phyloP scores from a whole-genome alignment of 2,797 vertebrate species.

The Siniperca obscura region DNA sequence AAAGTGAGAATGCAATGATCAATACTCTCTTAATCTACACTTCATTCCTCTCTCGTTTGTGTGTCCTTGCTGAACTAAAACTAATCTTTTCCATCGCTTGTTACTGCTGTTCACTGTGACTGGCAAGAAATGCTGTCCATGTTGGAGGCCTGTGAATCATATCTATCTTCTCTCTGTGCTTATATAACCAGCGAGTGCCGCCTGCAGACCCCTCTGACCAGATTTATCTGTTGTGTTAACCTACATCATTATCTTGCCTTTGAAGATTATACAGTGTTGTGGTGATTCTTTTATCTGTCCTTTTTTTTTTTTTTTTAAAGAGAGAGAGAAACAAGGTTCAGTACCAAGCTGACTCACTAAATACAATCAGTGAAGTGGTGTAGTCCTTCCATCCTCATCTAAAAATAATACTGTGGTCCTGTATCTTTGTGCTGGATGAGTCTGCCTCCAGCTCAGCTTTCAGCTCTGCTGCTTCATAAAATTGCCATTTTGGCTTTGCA shows the following conservation, averaged over 20 bases:
- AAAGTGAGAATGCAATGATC: neutral
- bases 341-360: conserved; percentile 22
- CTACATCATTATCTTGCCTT: conserved; percentile 48
- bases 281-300: conserved; percentile 28
- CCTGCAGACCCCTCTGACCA: conserved; percentile 56
- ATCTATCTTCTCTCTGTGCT: conserved; percentile 62
- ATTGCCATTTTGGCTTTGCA: conserved; percentile 59
- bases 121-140: conserved; percentile 45
- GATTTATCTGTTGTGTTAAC: conserved; percentile 66
- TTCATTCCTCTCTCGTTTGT: neutral
- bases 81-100: neutral
- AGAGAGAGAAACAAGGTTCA: neutral
- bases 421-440: conserved; percentile 39
- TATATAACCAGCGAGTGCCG: conserved; percentile 69
- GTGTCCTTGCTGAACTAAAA: neutral
- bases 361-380: conserved; percentile 27
- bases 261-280: conserved; percentile 37
- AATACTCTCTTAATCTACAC: conserved; percentile 4
- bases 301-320: neutral
- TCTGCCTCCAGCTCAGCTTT: conserved; percentile 37
- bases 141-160: conserved; percentile 69
- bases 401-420: conserved; percentile 57
- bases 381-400: conserved; percentile 37
- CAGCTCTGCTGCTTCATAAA: conserved; percentile 58
- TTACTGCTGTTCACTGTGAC: conserved; percentile 42